Percentiles rank a stretch among this genome's conserved stretches.
These are phyloP conservation scores for Odocoileus virginianus DNA, from an alignment of 2,113 vertebrate species.

Conservation along the genomic window DNA sequence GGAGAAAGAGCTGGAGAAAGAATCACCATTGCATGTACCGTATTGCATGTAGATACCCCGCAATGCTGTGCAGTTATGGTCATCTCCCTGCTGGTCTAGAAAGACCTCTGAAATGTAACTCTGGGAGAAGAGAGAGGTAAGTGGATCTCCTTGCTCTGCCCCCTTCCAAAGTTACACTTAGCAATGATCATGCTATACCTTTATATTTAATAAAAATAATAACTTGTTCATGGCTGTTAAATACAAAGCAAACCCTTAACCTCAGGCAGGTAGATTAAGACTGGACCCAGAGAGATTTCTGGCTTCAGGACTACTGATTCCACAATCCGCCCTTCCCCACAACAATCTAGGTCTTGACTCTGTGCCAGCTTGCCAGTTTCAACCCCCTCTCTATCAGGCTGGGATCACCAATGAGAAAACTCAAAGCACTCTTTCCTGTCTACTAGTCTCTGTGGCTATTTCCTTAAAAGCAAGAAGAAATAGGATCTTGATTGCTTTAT, in stretches of 20 bases:
- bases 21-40: accelerated
- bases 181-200: not conserved
- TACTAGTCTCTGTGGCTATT: not conserved
- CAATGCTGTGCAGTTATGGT: not conserved
- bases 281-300: not conserved
- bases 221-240: not conserved
- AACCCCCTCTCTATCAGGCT: not conserved
- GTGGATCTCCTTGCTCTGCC: not conserved
- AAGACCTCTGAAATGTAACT: not conserved
- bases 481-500: not conserved
- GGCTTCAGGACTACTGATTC: not conserved
- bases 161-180: not conserved
- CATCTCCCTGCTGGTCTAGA: not conserved
- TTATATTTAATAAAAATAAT: not conserved
- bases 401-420: not conserved
- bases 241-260: not conserved
- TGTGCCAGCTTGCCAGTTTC: not conserved
- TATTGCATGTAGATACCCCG: not conserved
- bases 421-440: not conserved
- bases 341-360: not conserved
- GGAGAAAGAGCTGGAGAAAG: not conserved
- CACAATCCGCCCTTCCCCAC: not conserved
- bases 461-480: not conserved
- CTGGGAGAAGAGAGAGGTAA: not conserved
- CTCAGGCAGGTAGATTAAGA: not conserved